Evolutionary conservation across 2,797 vertebrate genomes (phyloP).

Genomic region (Pangasius mekongensis): DNA sequence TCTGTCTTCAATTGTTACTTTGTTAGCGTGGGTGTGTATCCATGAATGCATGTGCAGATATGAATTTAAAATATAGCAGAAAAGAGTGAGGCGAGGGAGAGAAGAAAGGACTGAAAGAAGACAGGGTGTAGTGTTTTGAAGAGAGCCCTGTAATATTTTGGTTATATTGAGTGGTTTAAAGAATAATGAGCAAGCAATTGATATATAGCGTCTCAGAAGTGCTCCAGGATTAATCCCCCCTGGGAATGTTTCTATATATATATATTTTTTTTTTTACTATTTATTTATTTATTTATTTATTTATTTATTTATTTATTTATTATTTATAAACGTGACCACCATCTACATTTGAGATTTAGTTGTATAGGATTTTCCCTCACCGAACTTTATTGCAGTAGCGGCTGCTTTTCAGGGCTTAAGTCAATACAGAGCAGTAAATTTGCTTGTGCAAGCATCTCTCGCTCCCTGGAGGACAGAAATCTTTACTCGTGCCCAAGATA

Average conservation of each 20-base stretch:
- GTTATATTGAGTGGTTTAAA: constrained; percentile 13
- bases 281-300: not conserved
- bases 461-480: constrained; percentile 61
- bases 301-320: constrained; percentile 32
- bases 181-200: constrained; percentile 34
- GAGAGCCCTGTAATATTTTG: constrained; percentile 7
- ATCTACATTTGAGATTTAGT: constrained; percentile 57
- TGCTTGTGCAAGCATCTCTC: constrained; percentile 75
- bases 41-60: constrained; percentile 13
- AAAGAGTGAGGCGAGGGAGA: not conserved
- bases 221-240: not conserved
- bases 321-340: constrained; percentile 48
- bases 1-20: not conserved
- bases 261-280: not conserved
- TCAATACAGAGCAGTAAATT: constrained; percentile 75
- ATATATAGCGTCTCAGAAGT: constrained; percentile 23
- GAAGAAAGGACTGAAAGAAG: not conserved
- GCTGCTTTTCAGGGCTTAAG: constrained; percentile 69
- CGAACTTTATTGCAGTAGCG: constrained; percentile 55
- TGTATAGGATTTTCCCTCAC: constrained; percentile 52
- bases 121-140: not conserved
- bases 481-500: constrained; percentile 64
- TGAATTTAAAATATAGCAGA: not conserved
- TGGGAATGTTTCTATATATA: constrained; percentile 3
- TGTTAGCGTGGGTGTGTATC: constrained; percentile 15